Conservation (phyloP, 2,888 invertebrate genomes). For the Nemotelus pantherinus region DNA sequence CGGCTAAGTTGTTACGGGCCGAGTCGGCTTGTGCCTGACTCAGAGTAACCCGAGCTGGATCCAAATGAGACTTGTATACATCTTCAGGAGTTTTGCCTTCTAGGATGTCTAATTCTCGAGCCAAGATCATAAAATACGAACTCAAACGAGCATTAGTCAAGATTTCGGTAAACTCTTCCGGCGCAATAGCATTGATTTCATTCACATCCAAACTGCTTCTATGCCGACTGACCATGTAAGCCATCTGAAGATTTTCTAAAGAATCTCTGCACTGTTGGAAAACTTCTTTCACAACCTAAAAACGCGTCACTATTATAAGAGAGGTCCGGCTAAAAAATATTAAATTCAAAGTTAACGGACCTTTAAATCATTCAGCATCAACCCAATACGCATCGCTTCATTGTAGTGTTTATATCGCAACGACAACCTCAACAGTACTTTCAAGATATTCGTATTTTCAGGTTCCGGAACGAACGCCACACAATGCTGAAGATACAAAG, state of each 20-base stretch:
- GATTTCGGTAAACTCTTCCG: conserved; percentile 80
- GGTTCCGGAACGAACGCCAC: conserved; percentile 96
- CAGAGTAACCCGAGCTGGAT: conserved; percentile 68
- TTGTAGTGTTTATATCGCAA: conserved; percentile 87
- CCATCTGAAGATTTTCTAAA: conserved; percentile 84
- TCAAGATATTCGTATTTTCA: conserved; percentile 85
- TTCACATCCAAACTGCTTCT: conserved; percentile 81
- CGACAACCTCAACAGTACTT: conserved; percentile 85
- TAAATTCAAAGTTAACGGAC: conserved; percentile 71
- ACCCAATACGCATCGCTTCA: conserved; percentile 88
- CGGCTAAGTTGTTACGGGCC: conserved; percentile 89
- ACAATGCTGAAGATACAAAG: conserved; percentile 86
- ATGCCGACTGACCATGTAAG: conserved; percentile 91
- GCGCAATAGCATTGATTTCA: conserved; percentile 69
- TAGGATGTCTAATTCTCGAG: conserved; percentile 94
- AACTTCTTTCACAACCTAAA: conserved; percentile 41
- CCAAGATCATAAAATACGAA: conserved; percentile 86
- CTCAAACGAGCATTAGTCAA: conserved; percentile 89
- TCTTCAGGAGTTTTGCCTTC: conserved; percentile 96
- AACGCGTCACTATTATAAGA: not conserved
- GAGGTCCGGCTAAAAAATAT: conserved; percentile 1
- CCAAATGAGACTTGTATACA: conserved; percentile 94
- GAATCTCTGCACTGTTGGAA: conserved; percentile 24
- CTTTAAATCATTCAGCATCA: conserved; percentile 84
- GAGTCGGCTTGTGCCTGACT: conserved; percentile 78